Evolutionary conservation across 2,888 invertebrate species (phyloP).

Genomic region (Dendrolimus houi): DNA sequence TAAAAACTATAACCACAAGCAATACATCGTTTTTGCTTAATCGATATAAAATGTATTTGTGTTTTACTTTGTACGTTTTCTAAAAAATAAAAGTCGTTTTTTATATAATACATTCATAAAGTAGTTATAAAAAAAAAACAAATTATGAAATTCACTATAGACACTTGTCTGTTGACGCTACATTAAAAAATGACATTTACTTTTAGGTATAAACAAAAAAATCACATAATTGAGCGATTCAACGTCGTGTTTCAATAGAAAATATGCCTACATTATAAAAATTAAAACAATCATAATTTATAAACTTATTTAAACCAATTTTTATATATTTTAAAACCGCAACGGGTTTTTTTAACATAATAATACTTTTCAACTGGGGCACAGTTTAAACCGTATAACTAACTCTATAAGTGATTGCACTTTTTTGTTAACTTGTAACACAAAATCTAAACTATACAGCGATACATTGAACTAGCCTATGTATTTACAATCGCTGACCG

Average conservation of each 20-base stretch:
- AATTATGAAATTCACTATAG: conserved; percentile 22
- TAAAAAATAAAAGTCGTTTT: conserved; percentile 24
- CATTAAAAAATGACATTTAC: conserved; percentile 25
- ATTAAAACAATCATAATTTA: conserved; percentile 63
- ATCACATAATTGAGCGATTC: conserved; percentile 57
- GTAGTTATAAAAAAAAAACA: conserved; percentile 35
- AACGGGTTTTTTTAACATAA: conserved; percentile 72
- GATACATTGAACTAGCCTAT: conserved; percentile 29
- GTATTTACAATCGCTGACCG: conserved; percentile 49
- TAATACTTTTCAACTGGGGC: conserved; percentile 75
- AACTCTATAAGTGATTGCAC: conserved; percentile 73
- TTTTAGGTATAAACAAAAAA: conserved; percentile 12
- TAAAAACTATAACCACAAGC: conserved; percentile 70
- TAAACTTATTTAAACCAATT: neutral
- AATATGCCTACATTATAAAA: conserved; percentile 46
- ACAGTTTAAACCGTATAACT: conserved; percentile 55
- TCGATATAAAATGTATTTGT: conserved; percentile 36
- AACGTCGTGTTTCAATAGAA: conserved; percentile 39
- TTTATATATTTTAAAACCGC: conserved; percentile 58
- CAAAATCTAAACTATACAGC: conserved; percentile 22
- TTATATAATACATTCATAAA: neutral
- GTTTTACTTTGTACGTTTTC: conserved; percentile 67
- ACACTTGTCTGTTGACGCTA: conserved; percentile 21
- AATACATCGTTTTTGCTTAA: conserved; percentile 58
- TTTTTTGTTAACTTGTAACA: conserved; percentile 60